Evolutionary conservation across 1,140 invertebrate species (phyloP).

Genomic region (Anagrus nilaparvatae): DNA sequence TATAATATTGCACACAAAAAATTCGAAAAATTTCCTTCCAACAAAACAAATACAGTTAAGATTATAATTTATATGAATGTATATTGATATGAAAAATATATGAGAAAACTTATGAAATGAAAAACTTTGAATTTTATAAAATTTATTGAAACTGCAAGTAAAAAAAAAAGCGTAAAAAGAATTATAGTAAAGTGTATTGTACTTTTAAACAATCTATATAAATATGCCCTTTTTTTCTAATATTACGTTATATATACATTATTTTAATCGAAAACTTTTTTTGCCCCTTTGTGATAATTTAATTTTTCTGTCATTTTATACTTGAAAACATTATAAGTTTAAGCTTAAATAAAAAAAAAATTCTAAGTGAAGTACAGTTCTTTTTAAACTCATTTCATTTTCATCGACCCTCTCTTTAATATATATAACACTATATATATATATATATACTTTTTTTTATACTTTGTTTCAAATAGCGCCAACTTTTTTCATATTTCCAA

Average conservation of each 20-base stretch:
- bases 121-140: conserved; percentile 3
- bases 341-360: too few species aligned
- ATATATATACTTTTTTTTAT: too few species aligned
- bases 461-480: too few species aligned
- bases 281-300: conserved; percentile 27
- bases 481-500: conserved; percentile 47
- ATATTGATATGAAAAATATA: not conserved
- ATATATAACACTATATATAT: too few species aligned
- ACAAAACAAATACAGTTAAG: not conserved
- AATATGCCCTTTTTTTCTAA: too few species aligned
- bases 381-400: too few species aligned
- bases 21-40: not conserved
- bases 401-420: too few species aligned
- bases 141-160: too few species aligned
- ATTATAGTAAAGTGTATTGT: not conserved
- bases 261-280: conserved; percentile 23
- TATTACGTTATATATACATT: conserved; percentile 1
- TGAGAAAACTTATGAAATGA: not conserved
- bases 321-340: too few species aligned
- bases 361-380: too few species aligned
- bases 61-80: not conserved
- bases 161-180: not conserved
- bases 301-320: conserved; percentile 29
- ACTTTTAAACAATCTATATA: too few species aligned
- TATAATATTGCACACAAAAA: too few species aligned